Base-by-base conservation (phyloP, 2,797 vertebrate species). In the Lacerta viridis region DNA sequence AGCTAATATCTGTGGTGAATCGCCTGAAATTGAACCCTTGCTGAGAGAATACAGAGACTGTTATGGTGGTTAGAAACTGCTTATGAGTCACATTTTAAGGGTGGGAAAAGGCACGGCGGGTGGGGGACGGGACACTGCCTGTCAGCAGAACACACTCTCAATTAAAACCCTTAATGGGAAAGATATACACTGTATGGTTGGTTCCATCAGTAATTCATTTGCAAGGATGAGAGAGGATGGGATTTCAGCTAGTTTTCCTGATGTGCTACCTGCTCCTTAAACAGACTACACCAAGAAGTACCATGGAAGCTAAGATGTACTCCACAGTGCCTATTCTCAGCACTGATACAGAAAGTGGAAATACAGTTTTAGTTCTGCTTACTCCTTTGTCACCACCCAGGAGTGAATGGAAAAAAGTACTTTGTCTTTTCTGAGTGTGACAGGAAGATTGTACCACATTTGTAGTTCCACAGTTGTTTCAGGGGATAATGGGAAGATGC, bases 51-150 rank as follows among this genome's bases (percentile, higher is more conserved):
- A 91, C 82, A 91, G 83, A 64, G n/a, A 91, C 91, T 92, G 93
- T 88, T 93, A 86, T 92, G 87, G 94, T 90, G 92, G 92, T 88
- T 92, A 87, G 90, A 93, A 91, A 93, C 84, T 93, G 94, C 94
- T 94, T 94, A 93, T 93, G 90, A 96, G 90, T 93, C 91, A 93
- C 89, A 90, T 94, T 95, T 94, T 84, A 79, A 71, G 83, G 82
- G 91, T 39, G 36, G 39, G n/a, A 84, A 85, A 76, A 76, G 89
- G 80, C 17, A 43, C 71, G 1, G 13, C 3, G 50, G 88, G 80
- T 85, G 84, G 6, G 77, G 87, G 82, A 7, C 1, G 87, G 66
- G 88, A 93, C 87, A 87, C 76, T 92, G 93, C 91, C 91, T 93
- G 93, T 90, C 90, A 94, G 92, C 88, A 91, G 93, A 92, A 94